phyloP scores from a whole-genome alignment of 1,140 invertebrate genomes.

The Limonius californicus region DNA sequence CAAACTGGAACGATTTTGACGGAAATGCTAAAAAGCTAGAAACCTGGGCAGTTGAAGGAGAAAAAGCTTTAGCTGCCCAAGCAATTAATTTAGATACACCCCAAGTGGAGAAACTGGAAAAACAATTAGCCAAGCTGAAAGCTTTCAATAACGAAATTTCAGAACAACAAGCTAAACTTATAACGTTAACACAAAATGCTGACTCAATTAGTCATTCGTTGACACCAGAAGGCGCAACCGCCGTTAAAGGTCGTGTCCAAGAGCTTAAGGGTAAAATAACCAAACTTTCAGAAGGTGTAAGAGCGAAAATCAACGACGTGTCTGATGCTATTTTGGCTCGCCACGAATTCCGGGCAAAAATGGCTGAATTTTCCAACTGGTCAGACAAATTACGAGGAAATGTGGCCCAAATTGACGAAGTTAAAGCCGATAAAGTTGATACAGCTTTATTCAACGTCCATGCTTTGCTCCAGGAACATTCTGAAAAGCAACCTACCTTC shows the following conservation, averaged over 20 bases:
- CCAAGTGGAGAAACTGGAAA: constrained; percentile 67
- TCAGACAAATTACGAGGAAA: constrained; percentile 71
- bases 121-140: constrained; percentile 67
- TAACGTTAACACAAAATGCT: constrained; percentile 70
- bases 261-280: constrained; percentile 69
- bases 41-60: constrained; percentile 66
- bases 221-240: constrained; percentile 68
- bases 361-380: constrained; percentile 81
- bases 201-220: constrained; percentile 73
- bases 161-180: constrained; percentile 75
- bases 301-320: constrained; percentile 70
- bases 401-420: constrained; percentile 73
- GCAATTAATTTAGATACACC: constrained; percentile 60
- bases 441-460: constrained; percentile 74
- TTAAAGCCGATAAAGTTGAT: constrained; percentile 75
- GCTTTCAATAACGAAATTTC: constrained; percentile 77
- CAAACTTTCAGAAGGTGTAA: constrained; percentile 66
- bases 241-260: constrained; percentile 66
- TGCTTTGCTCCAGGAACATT: constrained; percentile 73
- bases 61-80: constrained; percentile 54
- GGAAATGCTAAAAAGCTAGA: constrained; percentile 66
- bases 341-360: constrained; percentile 80
- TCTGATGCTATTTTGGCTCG: constrained; percentile 74
- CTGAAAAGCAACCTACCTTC: constrained; percentile 71
- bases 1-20: constrained; percentile 77